phyloP scores from a whole-genome alignment of 2,113 vertebrate genomes.

The Syrmaticus mikado region DNA sequence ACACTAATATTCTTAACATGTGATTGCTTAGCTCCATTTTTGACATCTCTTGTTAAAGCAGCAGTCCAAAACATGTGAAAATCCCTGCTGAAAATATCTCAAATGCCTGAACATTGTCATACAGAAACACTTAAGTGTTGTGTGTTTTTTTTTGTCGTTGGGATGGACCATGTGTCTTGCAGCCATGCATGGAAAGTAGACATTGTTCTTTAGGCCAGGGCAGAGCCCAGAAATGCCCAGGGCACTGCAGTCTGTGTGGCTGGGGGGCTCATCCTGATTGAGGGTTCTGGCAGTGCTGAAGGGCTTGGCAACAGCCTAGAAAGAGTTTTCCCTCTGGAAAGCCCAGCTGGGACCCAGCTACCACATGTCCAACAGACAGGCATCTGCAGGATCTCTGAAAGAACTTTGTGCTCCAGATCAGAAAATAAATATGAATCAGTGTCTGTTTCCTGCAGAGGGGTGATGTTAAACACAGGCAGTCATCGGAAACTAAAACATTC shows the following conservation, averaged over 20 bases:
- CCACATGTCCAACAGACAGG: background rate
- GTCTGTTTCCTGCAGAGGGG: background rate
- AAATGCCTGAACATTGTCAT: background rate
- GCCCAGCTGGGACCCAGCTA: background rate
- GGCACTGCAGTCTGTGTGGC: rapidly evolving
- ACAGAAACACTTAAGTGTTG: background rate
- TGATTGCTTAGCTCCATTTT: background rate
- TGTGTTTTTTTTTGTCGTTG: background rate
- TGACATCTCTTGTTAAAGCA: background rate
- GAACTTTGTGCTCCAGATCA: background rate
- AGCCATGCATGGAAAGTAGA: background rate
- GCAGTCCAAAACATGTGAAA: background rate
- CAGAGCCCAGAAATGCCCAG: background rate
- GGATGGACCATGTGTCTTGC: rapidly evolving
- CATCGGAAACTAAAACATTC: background rate
- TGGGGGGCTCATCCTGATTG: background rate
- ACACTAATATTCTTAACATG: background rate
- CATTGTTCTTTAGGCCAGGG: background rate
- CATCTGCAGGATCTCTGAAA: background rate
- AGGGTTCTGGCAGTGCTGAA: background rate
- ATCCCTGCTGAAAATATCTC: background rate
- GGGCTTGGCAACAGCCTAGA: rapidly evolving
- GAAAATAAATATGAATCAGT: background rate
- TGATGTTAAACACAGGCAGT: background rate
- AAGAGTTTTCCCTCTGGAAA: no score